These are phyloP conservation scores for Gonioctena quinquepunctata DNA, from an alignment of 1,140 invertebrate genomes.

Conservation along the genomic window DNA sequence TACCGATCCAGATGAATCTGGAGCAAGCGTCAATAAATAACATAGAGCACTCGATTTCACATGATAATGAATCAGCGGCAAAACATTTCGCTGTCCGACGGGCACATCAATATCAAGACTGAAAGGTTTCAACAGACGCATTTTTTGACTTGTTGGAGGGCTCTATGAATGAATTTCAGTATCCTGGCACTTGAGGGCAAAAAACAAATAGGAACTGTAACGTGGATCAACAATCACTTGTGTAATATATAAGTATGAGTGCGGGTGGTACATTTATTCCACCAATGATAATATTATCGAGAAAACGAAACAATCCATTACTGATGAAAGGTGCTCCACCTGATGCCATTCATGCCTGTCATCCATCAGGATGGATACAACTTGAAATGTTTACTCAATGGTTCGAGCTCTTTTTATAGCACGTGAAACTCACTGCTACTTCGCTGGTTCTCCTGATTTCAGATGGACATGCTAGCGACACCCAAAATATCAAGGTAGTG, in stretches of 20 bases:
- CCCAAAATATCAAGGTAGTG: conserved; percentile 43
- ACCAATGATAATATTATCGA: conserved; percentile 33
- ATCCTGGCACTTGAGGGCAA: no score
- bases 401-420: no score
- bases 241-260: conserved; percentile 14
- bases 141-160: conserved; percentile 17
- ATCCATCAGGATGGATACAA: no score
- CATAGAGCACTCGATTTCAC: neutral
- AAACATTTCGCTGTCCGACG: neutral
- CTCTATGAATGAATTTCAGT: neutral
- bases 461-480: conserved; percentile 45
- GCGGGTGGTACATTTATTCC: conserved; percentile 34
- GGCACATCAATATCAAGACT: neutral
- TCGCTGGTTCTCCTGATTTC: conserved; percentile 44
- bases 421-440: conserved; percentile 32
- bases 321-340: neutral
- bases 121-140: neutral
- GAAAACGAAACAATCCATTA: conserved; percentile 20
- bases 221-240: conserved; percentile 28
- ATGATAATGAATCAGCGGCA: conserved; percentile 11
- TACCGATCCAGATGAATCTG: no score
- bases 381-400: conserved; percentile 42
- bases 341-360: conserved; percentile 47
- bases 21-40: neutral
- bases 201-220: conserved; percentile 46